Conservation (phyloP, 2,113 vertebrate species). For the Catharus fuscescens region DNA sequence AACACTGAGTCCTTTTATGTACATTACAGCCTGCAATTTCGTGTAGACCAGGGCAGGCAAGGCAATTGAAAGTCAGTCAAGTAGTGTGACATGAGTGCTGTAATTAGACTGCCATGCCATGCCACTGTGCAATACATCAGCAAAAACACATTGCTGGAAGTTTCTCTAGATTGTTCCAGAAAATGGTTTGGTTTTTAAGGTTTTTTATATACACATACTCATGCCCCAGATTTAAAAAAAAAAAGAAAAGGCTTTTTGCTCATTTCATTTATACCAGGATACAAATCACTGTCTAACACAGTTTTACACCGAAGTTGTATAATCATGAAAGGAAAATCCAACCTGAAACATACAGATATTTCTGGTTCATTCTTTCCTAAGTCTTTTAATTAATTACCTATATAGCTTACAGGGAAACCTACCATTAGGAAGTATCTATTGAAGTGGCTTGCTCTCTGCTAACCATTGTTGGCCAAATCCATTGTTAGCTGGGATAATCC, state of each 20-base stretch:
- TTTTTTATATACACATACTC: neutral
- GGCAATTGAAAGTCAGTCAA: constrained; percentile 37
- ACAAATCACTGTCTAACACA: neutral
- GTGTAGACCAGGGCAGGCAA: constrained; percentile 4
- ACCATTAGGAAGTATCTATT: neutral
- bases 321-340: neutral
- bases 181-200: neutral
- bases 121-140: constrained; percentile 17
- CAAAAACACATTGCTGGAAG: constrained; percentile 1
- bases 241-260: neutral
- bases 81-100: constrained; percentile 36
- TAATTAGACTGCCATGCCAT: constrained; percentile 38
- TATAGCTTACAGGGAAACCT: neutral
- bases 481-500: neutral
- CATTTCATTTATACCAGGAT: neutral
- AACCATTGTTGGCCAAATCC: neutral
- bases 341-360: neutral
- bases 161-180: neutral
- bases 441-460: neutral
- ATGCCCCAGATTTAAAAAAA: neutral
- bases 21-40: constrained; percentile 31
- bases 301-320: neutral
- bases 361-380: neutral
- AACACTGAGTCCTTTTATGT: constrained; percentile 18
- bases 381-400: neutral